Evolutionary conservation across 2,888 invertebrate species (phyloP), one percentile per base, ranked within the genome.

Genomic region (Metalampra italica): DNA sequence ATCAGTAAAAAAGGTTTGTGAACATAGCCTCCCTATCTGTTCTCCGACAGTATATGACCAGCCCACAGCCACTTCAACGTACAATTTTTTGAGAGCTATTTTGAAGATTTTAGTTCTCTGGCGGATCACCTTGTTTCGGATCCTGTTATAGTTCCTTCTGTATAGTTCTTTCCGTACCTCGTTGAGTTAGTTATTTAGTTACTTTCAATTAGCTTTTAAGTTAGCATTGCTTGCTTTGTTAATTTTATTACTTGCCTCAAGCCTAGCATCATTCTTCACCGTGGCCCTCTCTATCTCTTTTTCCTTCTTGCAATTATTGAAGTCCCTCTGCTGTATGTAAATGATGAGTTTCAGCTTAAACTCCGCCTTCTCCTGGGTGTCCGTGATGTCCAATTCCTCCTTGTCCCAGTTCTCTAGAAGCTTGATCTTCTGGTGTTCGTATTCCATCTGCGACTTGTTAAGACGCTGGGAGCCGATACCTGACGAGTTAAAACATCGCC

Each of bases 381-480:
- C 77, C 13, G 90, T 79, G 14, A 91, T 80, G 0, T 86, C 79
- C 7, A 84, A 68, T 42, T 93, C 91, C 52, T 92, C 90, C 53
- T 83, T 83, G 22, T 91, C 90, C 87, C 83, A 91, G 47, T 71
- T 90, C 51, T 90, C 90, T 36, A 91, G 72, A 34, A 91, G 88
- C 42, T 76, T 81, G 47, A 86, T 84, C 62, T 90, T 93, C 62
- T 92, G 92, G 37, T 71, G 72, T 12, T 90, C 90, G 62, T 92
- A 93, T 55, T 88, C 89, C 4, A 86, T 64, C 50, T 91, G 89
- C 13, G 93, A 78, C 56, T 90, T 90, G 51, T 89, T 84, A 8
- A 93, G 79, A 42, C 92, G 90, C 53, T 90, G 83, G 3, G 83
- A 76, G 37, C 93, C 92, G 43, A 91, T 90, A 41, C 75, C 93